A percentile compares a stretch with the other conserved stretches of the same genome.
These are phyloP conservation scores for Scopus umbretta DNA, from an alignment of 2,113 vertebrate genomes.

Conservation along the genomic window DNA sequence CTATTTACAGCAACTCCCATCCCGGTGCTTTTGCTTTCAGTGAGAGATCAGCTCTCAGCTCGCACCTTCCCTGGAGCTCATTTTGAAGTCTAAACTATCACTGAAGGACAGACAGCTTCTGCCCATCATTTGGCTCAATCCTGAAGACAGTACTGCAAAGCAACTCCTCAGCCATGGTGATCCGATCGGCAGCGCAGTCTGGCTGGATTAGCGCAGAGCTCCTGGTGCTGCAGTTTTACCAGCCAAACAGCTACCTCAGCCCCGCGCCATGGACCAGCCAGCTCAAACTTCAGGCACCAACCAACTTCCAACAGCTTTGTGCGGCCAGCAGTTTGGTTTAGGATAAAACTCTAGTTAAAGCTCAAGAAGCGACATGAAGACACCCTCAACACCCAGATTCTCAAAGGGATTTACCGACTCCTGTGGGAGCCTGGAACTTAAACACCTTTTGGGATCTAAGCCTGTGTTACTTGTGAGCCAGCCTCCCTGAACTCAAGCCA, in stretches of 20 bases:
- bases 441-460: neutral
- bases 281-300: neutral
- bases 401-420: neutral
- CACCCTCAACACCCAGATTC: neutral
- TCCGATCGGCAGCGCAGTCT: accelerated
- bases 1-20: neutral
- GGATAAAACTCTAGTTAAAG: neutral
- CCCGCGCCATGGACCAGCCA: neutral
- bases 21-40: neutral
- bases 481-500: neutral
- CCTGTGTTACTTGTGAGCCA: neutral
- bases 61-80: neutral
- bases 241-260: neutral
- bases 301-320: neutral
- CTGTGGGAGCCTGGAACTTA: neutral
- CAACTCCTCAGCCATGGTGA: no score
- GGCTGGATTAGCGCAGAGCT: neutral
- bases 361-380: accelerated
- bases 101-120: accelerated
- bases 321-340: neutral
- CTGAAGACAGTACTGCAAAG: neutral
- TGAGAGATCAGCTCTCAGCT: neutral
- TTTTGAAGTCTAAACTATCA: neutral
- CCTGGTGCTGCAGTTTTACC: neutral
- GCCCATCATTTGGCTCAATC: neutral